These are phyloP conservation scores for Burhinus oedicnemus DNA, from an alignment of 2,113 vertebrate genomes.

Conservation along the genomic window DNA sequence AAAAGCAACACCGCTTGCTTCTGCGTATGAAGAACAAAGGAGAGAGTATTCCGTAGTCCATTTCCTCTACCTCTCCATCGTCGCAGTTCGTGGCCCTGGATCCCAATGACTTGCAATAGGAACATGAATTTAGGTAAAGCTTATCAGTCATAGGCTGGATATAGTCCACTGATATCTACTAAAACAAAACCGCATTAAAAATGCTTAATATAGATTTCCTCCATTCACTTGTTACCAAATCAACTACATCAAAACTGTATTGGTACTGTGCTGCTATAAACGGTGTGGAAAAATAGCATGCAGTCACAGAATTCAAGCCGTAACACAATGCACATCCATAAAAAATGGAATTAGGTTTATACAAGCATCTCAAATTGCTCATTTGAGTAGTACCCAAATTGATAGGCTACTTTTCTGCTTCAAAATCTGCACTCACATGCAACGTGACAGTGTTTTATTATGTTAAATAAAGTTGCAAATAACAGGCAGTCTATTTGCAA, in stretches of 20 bases:
- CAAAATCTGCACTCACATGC: neutral
- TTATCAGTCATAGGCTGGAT: neutral
- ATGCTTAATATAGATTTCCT: neutral
- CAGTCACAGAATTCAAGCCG: neutral
- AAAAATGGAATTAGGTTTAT: neutral
- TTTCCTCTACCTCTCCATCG: neutral
- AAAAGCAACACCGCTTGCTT: neutral
- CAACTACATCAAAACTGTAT: neutral
- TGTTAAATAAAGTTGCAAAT: neutral
- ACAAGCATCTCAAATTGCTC: neutral
- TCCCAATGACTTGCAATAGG: neutral
- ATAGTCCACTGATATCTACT: neutral
- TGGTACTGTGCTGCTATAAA: neutral
- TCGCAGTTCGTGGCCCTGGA: fast-evolving
- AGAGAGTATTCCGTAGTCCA: neutral
- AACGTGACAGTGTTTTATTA: neutral
- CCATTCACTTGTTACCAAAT: neutral
- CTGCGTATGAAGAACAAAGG: neutral
- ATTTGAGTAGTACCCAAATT: neutral
- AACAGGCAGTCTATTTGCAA: neutral
- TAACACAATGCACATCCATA: neutral
- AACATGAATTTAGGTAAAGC: neutral
- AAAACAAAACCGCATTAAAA: neutral
- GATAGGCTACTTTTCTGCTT: neutral
- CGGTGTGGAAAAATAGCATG: fast-evolving